Evolutionary conservation across 2,797 vertebrate species (phyloP), one percentile per base, ranked within the genome.

Genomic region (Spinus olivaceus): DNA sequence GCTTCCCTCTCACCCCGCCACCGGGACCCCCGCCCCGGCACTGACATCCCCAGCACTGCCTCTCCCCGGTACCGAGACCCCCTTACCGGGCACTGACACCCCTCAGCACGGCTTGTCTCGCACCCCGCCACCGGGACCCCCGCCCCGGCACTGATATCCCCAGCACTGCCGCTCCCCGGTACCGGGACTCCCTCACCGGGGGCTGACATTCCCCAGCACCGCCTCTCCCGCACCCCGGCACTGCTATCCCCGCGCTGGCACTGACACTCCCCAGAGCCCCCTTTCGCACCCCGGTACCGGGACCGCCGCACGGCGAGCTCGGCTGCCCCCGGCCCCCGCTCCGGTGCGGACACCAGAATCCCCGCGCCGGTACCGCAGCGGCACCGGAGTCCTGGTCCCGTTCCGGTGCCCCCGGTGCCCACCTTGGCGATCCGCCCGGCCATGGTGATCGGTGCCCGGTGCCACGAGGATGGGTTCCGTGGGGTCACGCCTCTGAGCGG

Each of bases 181-280:
- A 81, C 47, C 6, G 32, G 21, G 24, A 81, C 8, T 20, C 17
- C 22, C 10, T 9, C n/a, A 9, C n/a, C 14, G 12, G 23, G 50
- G 22, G 17, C 8, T 54, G n/a, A 46, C 61, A 37, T 1, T 17
- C 21, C 28, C 5, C 6, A 9, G 28, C 42, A n/a, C 33, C 0
- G 41, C 51, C 1, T 47, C 39, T 53, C 47, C 21, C 44, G 21
- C 21, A 46, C 22, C 18, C 23, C 17, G 9, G 9, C 1, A 70
- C 37, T 27, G 46, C 13, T 8, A 59, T 2, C 8, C 5, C 11
- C 16, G 3, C 41, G 17, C n/a, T 22, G 9, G 22, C n/a, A 22
- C 47, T 28, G 0, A 37, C n/a, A 30, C 0, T 1, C 12, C 30
- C 30, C n/a, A 14, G 28, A 33, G 27, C 33, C 0, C 17, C 30